Percentiles rank a stretch among this genome's conserved stretches.
These are phyloP conservation scores for Pyrocephalus nanus DNA, from an alignment of 2,797 vertebrate genomes.

Conservation along the genomic window DNA sequence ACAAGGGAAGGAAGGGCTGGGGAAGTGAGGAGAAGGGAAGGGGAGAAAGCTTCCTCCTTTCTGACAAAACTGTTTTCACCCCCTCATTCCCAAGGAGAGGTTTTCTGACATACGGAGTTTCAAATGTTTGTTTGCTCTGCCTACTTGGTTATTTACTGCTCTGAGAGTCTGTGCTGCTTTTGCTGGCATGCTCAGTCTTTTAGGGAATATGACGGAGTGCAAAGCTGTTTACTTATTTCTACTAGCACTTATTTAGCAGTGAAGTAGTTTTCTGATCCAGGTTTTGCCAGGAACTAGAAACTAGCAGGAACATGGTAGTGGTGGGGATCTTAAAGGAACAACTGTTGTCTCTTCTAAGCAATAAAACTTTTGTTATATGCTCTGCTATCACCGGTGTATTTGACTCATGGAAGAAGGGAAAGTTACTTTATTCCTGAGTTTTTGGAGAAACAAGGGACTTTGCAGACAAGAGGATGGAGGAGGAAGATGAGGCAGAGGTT, in stretches of 20 bases:
- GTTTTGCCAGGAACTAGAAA: background rate
- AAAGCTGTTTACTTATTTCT: constrained; percentile 34
- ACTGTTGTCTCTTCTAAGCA: background rate
- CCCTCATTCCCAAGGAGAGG: background rate
- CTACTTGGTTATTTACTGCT: constrained; percentile 41
- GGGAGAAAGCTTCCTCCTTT: constrained; percentile 19
- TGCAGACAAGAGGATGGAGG: background rate
- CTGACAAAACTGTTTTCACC: background rate
- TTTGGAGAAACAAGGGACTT: background rate
- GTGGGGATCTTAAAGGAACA: background rate
- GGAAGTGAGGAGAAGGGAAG: constrained; percentile 39
- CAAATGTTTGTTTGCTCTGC: constrained; percentile 47
- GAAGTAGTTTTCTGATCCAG: background rate
- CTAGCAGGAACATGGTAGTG: background rate
- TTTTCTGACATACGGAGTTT: constrained; percentile 1
- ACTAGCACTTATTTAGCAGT: constrained; percentile 27
- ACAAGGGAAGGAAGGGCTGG: constrained; percentile 21
- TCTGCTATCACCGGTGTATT: background rate
- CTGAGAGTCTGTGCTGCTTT: constrained; percentile 47
- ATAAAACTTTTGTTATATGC: background rate
- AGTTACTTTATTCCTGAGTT: background rate
- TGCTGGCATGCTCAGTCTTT: constrained; percentile 30
- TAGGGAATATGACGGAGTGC: background rate
- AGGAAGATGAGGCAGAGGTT: background rate
- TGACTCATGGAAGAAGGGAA: background rate